Evolutionary conservation across 2,113 vertebrate species (phyloP).

Genomic region (Nycticryphes semicollaris): DNA sequence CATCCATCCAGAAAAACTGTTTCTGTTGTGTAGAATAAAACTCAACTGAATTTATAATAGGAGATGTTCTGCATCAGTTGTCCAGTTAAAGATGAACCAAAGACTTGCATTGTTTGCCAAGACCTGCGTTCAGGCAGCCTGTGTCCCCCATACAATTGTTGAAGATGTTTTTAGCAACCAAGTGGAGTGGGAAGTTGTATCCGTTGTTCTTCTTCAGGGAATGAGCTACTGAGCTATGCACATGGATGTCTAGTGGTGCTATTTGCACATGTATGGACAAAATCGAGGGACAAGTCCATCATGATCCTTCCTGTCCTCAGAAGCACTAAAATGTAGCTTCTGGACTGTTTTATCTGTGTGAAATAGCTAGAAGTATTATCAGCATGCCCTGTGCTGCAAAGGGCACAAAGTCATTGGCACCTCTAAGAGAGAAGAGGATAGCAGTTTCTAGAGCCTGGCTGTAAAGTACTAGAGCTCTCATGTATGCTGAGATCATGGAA

Average conservation of each 20-base stretch:
- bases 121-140: background rate
- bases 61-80: slow-evolving; percentile 28
- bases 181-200: background rate
- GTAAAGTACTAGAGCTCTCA: background rate
- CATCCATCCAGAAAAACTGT: slow-evolving; percentile 44
- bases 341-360: background rate
- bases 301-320: background rate
- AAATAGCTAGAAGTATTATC: background rate
- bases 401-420: background rate
- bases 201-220: background rate
- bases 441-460: background rate
- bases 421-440: background rate
- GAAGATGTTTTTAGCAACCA: background rate
- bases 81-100: slow-evolving; percentile 15
- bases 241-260: background rate
- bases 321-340: background rate
- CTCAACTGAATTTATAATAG: background rate
- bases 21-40: slow-evolving; percentile 12
- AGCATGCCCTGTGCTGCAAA: background rate
- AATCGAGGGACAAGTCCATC: background rate
- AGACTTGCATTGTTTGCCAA: background rate
- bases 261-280: rapidly evolving
- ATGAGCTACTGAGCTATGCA: background rate
- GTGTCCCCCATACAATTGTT: background rate
- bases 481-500: background rate